These are phyloP conservation scores for Oncorhynchus clarkii DNA, from an alignment of 2,113 vertebrate genomes.

Conservation along the genomic window DNA sequence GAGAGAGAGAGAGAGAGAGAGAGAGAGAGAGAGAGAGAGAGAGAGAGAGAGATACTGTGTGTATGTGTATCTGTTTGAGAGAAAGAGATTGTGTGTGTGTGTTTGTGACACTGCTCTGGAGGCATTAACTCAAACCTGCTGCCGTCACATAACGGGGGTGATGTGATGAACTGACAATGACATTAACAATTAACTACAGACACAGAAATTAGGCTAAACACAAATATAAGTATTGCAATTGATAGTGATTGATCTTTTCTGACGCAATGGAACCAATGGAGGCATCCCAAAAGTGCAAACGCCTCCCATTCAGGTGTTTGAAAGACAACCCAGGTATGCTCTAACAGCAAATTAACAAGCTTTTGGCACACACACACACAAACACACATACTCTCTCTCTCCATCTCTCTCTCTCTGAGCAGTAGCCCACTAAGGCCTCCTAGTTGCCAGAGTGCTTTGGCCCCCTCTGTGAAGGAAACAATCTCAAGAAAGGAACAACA, in stretches of 20 bases:
- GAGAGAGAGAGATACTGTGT: background rate
- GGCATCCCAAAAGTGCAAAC: too few species aligned
- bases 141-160: conserved; percentile 46
- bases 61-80: background rate
- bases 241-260: too few species aligned
- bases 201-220: background rate
- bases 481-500: conserved; percentile 53
- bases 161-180: conserved; percentile 53
- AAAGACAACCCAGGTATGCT: too few species aligned
- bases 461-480: conserved; percentile 34
- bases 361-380: background rate
- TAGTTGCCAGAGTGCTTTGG: conserved; percentile 48
- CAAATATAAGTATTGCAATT: background rate
- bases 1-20: background rate
- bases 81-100: background rate
- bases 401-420: background rate
- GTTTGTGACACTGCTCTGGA: conserved; percentile 36
- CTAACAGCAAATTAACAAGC: too few species aligned
- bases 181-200: background rate
- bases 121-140: conserved; percentile 56
- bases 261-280: too few species aligned
- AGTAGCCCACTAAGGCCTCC: background rate
- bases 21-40: background rate
- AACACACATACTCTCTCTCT: background rate
- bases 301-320: too few species aligned